Evolutionary conservation across 2,888 invertebrate species (phyloP).

Genomic region (Ceraclea dissimilis): DNA sequence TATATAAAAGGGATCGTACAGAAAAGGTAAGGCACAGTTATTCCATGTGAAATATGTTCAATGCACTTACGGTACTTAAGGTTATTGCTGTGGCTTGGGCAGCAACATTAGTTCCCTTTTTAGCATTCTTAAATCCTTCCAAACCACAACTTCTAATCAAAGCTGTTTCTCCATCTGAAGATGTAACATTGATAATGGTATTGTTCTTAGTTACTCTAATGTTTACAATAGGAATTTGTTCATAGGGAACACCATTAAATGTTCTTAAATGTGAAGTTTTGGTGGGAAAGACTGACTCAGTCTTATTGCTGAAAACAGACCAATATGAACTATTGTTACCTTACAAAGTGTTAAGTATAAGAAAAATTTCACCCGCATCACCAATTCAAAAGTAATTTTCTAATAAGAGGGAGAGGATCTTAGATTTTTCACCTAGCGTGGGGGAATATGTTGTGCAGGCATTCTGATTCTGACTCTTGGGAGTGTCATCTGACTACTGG

Average conservation of each 20-base stretch:
- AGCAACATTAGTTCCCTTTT: slow-evolving; percentile 94
- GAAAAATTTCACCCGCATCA: too few relatives aligned
- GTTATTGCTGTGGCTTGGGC: slow-evolving; percentile 89
- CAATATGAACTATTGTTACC: too few relatives aligned
- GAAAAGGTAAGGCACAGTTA: neutral
- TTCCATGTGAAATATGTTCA: too few relatives aligned
- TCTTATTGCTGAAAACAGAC: slow-evolving; percentile 50
- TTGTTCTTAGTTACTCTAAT: slow-evolving; percentile 81
- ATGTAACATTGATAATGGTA: slow-evolving; percentile 72
- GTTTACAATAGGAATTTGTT: slow-evolving; percentile 75
- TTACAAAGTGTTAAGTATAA: too few relatives aligned
- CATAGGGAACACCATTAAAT: slow-evolving; percentile 69
- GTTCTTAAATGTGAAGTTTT: slow-evolving; percentile 60
- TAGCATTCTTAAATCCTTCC: slow-evolving; percentile 92
- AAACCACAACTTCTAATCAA: slow-evolving; percentile 71
- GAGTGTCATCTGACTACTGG: too few relatives aligned
- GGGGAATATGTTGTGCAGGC: too few relatives aligned
- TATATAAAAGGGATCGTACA: neutral
- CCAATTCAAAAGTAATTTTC: too few relatives aligned
- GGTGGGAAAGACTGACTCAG: slow-evolving; percentile 64
- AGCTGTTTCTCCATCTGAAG: slow-evolving; percentile 52
- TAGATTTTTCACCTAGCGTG: too few relatives aligned
- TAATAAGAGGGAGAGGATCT: too few relatives aligned
- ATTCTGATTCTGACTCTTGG: too few relatives aligned
- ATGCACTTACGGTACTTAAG: slow-evolving; percentile 58